Evolutionary conservation across 2,888 invertebrate species (phyloP).

Genomic region (Chymomyza amoena): DNA sequence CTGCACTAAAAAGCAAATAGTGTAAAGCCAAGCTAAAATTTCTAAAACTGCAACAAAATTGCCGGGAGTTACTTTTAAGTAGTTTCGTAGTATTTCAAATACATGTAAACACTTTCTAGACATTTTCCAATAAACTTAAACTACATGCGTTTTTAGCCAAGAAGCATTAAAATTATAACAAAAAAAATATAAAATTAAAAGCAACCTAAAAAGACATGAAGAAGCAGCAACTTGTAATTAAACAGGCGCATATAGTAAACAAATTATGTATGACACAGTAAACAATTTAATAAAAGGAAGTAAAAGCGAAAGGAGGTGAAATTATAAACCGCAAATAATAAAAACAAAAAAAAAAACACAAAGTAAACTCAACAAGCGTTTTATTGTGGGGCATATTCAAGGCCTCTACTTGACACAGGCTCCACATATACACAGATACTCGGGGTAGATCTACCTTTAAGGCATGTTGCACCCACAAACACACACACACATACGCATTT

Average conservation of each 20-base stretch:
- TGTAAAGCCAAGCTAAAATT: slow-evolving; percentile 55
- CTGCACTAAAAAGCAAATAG: slow-evolving; percentile 53
- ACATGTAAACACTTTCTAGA: slow-evolving; percentile 48
- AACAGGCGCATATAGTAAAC: slow-evolving; percentile 35
- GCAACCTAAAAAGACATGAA: slow-evolving; percentile 21
- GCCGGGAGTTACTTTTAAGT: background rate
- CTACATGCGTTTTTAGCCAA: slow-evolving; percentile 44
- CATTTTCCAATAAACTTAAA: slow-evolving; percentile 14
- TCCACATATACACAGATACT: slow-evolving; percentile 8
- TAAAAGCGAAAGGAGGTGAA: slow-evolving; percentile 24
- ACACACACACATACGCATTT: slow-evolving; percentile 10
- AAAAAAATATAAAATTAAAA: slow-evolving; percentile 22
- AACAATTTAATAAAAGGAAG: slow-evolving; percentile 26
- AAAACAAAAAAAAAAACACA: slow-evolving; percentile 34
- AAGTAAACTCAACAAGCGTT: slow-evolving; percentile 49
- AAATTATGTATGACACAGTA: slow-evolving; percentile 10
- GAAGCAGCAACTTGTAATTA: background rate
- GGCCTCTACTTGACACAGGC: slow-evolving; percentile 17
- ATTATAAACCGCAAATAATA: slow-evolving; percentile 7
- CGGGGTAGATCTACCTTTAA: background rate
- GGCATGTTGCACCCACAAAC: background rate
- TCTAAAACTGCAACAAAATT: background rate
- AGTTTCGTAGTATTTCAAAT: slow-evolving; percentile 58
- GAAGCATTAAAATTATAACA: slow-evolving; percentile 32
- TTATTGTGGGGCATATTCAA: slow-evolving; percentile 43